These are phyloP conservation scores for Drosophila pseudotalamancana DNA, from an alignment of 2,888 invertebrate genomes.

Conservation along the genomic window DNA sequence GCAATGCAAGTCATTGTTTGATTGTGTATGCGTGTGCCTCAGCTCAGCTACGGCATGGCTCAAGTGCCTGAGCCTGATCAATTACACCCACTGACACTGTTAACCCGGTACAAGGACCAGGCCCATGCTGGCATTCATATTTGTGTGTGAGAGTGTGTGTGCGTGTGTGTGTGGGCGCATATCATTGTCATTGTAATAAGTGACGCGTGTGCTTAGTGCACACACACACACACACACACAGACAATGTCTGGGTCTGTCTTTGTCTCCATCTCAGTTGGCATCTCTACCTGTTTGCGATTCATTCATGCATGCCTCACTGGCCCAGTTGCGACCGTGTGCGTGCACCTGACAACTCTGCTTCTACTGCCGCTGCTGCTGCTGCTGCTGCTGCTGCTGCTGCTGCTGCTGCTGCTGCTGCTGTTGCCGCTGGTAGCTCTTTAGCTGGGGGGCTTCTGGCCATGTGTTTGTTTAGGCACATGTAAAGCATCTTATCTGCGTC, in stretches of 20 bases:
- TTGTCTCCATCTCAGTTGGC: constrained; percentile 11
- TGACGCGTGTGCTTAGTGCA: constrained; percentile 68
- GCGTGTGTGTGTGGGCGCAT: constrained; percentile 39
- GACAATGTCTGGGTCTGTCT: constrained; percentile 7
- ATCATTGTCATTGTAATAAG: constrained; percentile 78
- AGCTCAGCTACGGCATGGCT: constrained; percentile 34
- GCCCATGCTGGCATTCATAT: constrained; percentile 30
- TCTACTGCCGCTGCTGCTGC: too few species aligned
- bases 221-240: constrained; percentile 19
- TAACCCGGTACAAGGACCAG: constrained; percentile 27
- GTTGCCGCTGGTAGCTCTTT: constrained; percentile 3
- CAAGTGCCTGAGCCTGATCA: constrained; percentile 63
- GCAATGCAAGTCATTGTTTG: constrained; percentile 68
- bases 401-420: too few species aligned
- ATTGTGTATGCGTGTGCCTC: constrained; percentile 48
- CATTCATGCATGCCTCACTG: constrained; percentile 71
- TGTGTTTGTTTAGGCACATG: constrained; percentile 76
- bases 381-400: too few species aligned
- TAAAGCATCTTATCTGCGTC: constrained; percentile 74
- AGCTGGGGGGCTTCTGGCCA: constrained; percentile 4
- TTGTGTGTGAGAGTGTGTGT: constrained; percentile 22
- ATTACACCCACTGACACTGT: constrained; percentile 71
- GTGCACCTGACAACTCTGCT: constrained; percentile 57
- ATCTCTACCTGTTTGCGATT: constrained; percentile 56
- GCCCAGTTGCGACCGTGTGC: constrained; percentile 53